These are phyloP conservation scores for Falco punctatus DNA, from an alignment of 2,113 vertebrate genomes.

Conservation along the genomic window DNA sequence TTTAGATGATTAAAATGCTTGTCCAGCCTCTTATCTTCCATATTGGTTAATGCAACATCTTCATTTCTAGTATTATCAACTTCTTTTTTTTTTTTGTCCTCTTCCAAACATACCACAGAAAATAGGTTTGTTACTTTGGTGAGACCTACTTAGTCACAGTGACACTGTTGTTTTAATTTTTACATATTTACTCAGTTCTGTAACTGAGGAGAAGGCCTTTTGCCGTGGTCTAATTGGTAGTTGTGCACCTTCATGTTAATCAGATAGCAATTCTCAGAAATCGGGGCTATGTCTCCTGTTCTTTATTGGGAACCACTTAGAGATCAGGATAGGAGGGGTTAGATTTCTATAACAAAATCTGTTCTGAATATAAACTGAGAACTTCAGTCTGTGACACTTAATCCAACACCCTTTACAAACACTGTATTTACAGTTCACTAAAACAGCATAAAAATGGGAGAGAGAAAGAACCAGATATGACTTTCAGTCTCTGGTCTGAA, in stretches of 20 bases:
- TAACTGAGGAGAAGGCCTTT: neutral
- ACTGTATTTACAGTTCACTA: conserved; percentile 1
- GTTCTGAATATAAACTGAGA: neutral
- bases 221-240: neutral
- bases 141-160: neutral
- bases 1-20: neutral
- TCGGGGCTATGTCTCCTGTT: neutral
- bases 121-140: neutral
- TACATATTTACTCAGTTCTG: neutral
- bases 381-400: neutral
- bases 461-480: neutral
- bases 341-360: neutral
- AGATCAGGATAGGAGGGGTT: neutral
- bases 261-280: neutral
- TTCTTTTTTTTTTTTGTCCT: neutral
- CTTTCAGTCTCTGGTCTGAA: neutral
- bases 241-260: neutral
- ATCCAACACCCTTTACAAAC: conserved; percentile 19
- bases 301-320: neutral
- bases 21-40: neutral
- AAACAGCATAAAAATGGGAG: neutral
- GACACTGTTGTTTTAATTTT: neutral
- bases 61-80: neutral
- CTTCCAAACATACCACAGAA: neutral
- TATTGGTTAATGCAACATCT: neutral